These are phyloP conservation scores for Bombus pyrosoma DNA, from an alignment of 1,140 invertebrate genomes.

Conservation along the genomic window DNA sequence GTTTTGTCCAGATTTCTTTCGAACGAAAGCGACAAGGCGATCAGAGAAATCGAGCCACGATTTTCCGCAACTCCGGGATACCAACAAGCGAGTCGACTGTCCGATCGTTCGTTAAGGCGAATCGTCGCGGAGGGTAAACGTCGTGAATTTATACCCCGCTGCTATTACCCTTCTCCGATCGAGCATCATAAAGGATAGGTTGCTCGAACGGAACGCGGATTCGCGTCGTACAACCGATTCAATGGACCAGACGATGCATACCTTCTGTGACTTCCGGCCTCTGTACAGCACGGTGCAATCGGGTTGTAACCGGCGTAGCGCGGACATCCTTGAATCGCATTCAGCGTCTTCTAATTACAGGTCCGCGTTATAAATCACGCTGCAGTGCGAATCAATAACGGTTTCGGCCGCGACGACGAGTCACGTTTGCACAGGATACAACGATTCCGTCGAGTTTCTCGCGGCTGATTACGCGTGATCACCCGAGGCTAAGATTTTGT, in stretches of 20 bases:
- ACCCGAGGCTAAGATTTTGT: too few species aligned
- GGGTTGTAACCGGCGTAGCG: not conserved
- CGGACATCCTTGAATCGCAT: not conserved
- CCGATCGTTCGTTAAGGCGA: not conserved
- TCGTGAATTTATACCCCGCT: not conserved
- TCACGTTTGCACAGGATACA: too few species aligned
- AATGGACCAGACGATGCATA: too few species aligned
- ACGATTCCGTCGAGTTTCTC: not conserved
- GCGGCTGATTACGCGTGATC: too few species aligned
- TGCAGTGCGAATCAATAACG: constrained; percentile 20
- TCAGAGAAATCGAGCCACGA: not conserved
- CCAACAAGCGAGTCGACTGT: not conserved
- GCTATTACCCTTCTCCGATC: constrained; percentile 8
- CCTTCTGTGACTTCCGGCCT: not conserved
- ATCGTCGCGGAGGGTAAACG: not conserved
- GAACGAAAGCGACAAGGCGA: not conserved
- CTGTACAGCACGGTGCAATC: not conserved
- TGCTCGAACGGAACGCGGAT: constrained; percentile 21
- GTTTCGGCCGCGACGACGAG: not conserved
- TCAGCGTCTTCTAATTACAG: constrained; percentile 25
- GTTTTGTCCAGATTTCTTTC: too few species aligned
- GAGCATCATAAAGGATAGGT: constrained; percentile 31
- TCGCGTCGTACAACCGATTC: not conserved
- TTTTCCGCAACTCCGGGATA: not conserved
- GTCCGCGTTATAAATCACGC: constrained; percentile 23